phyloP scores from a whole-genome alignment of 1,140 invertebrate genomes.

The Diprion similis region DNA sequence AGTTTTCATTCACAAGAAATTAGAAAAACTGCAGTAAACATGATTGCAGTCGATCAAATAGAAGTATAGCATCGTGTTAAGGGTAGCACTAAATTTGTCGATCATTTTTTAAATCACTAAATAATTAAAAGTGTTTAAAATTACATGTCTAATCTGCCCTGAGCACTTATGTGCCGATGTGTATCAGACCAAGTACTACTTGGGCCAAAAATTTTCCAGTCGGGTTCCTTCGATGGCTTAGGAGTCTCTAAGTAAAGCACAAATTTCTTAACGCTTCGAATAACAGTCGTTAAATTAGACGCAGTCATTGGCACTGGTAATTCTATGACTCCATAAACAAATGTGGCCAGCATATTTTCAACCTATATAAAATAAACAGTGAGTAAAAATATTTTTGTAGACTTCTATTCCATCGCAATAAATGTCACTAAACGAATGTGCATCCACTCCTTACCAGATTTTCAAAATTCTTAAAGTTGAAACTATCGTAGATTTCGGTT shows the following conservation, averaged over 20 bases:
- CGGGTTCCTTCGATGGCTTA: constrained; percentile 27
- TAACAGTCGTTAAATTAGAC: constrained; percentile 45
- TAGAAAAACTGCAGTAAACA: no score
- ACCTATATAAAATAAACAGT: constrained; percentile 35
- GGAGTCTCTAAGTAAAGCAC: constrained; percentile 38
- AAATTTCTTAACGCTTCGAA: constrained; percentile 38
- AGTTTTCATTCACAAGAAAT: no score
- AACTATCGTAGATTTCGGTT: constrained; percentile 59
- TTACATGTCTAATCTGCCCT: constrained; percentile 46
- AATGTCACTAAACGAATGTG: constrained; percentile 12
- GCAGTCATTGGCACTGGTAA: constrained; percentile 37
- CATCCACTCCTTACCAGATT: constrained; percentile 55
- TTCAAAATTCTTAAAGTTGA: constrained; percentile 62
- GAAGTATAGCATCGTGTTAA: no score
- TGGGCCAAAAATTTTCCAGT: constrained; percentile 38
- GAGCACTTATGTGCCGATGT: constrained; percentile 39
- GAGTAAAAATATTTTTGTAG: constrained; percentile 9
- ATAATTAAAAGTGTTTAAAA: neutral
- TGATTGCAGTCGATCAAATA: no score
- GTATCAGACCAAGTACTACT: constrained; percentile 38
- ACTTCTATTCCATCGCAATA: constrained; percentile 12
- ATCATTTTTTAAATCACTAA: no score
- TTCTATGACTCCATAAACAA: constrained; percentile 40
- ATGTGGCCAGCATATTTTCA: constrained; percentile 40
- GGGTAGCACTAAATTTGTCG: no score